Evolutionary conservation across 1,140 invertebrate species (phyloP), one percentile per base, ranked within the genome.

Genomic region (Drosophila malerkotliana): DNA sequence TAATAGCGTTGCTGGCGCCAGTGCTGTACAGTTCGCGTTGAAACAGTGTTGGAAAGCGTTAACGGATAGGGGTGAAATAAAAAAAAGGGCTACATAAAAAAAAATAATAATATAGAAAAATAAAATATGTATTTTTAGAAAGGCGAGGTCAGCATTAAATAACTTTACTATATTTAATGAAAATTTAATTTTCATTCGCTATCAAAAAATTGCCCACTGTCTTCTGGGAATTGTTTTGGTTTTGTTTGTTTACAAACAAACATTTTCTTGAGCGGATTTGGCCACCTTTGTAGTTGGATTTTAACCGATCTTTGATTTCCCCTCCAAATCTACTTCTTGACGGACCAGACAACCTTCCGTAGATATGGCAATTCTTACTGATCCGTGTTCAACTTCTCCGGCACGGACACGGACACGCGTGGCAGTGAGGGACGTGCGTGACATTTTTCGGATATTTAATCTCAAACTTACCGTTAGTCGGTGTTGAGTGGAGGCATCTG

Each of bases 401-500:
- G 57, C 57, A 28, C 41, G 51, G 51, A 32, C 61, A 62, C 68
- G 71, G 71, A 55, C 80, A 84, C 82, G 82, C 82, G 82, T 87
- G 82, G 83, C 83, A 82, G 71, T 82, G 81, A 62, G 62, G 58
- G 71, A 59, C 74, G 74, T 77, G 74, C 74, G 74, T 77, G 74
- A 77, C 14, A 73, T 80, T 81, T 67, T 78, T 67, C 63, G 68
- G 63, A 66, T 44, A 44, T 18, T 44, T 14, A n/a, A 37, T 80
- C 72, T 55, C 61, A 34, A 87, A 82, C 83, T 88, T 87, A 87
- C 82, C 82, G 82, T 82, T 87, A 79, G 71, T 62, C 15, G 44
- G 15, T 9, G 41, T 44, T 41, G 83, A 82, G 66, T 87, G 82
- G 6, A 87, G 57, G 18, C 83, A 88, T 60, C 80, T 53, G 41